Base-by-base conservation (phyloP, 2,888 invertebrate species). In the Phyto melanocephala region DNA sequence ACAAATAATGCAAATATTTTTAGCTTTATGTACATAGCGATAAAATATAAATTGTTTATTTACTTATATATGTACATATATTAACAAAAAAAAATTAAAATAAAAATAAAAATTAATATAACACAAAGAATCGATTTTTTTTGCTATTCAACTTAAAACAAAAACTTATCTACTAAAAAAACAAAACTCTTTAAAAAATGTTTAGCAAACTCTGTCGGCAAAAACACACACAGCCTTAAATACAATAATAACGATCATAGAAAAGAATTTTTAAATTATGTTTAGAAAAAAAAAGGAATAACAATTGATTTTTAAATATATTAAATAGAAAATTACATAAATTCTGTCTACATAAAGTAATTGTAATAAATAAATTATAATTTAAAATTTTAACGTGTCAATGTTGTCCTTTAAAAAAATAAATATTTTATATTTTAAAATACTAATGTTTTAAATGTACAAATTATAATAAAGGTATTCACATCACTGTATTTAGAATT, bases 181-280 rank as follows among this genome's bases (percentile, higher is more conserved):
- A 70, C 42, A 52, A 62, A 54, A 68, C 58, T 33, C 58, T 50
- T 79, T n/a, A 77, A 58, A 72, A 50, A 63, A 65, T 74, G 56
- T 67, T 75, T 65, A 56, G 74, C 65, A 75, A 75, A 65, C 63
- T 75, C 45, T 56, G 47, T 65, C 63, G 65, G 74, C 74, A 75
- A 75, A 74, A 75, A 75, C 74, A 75, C 65, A 75, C 65, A 75
- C 74, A 75, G 74, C 74, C 74, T 56, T 74, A 74, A 65, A 74
- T 28, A 62, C 62, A 72, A 72, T 40, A 52, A 72, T 11, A 33
- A 63, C 52, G 50, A 33, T 47, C 13, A n/a, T 33, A 58, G 33
- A 52, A 67, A 52, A 35, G n/a, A n/a, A n/a, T n/a, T n/a, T n/a
- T n/a, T n/a, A n/a, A n/a, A n/a, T n/a, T n/a, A n/a, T n/a, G 28